phyloP scores from a whole-genome alignment of 2,797 vertebrate genomes.

The Coluber constrictor region DNA sequence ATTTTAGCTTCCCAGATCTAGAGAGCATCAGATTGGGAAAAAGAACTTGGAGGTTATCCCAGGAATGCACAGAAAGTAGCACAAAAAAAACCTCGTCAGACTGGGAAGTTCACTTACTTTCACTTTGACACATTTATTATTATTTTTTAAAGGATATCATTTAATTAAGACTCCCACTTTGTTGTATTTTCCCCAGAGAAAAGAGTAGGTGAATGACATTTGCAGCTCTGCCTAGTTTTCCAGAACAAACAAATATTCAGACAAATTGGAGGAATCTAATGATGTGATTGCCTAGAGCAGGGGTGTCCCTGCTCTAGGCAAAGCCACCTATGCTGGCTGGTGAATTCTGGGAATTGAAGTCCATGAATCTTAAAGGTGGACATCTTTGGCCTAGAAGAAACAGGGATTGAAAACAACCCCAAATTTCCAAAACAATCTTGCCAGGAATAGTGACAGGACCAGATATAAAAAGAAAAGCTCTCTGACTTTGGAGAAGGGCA shows the following conservation, averaged over 20 bases:
- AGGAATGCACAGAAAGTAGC: not conserved
- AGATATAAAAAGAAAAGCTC: constrained; percentile 43
- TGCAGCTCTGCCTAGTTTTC: constrained; percentile 64
- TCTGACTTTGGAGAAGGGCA: constrained; percentile 14
- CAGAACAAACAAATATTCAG: constrained; percentile 68
- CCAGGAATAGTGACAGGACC: constrained; percentile 46
- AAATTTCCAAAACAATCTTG: constrained; percentile 55
- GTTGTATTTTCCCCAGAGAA: constrained; percentile 66
- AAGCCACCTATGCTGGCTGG: too few species aligned
- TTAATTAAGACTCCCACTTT: constrained; percentile 63
- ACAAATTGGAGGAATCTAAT: constrained; percentile 64
- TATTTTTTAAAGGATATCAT: constrained; percentile 45
- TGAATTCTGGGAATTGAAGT: not conserved
- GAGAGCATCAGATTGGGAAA: not conserved
- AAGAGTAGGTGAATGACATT: constrained; percentile 65
- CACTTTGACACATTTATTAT: not conserved
- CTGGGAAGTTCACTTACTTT: constrained; percentile 60
- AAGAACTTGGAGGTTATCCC: not conserved
- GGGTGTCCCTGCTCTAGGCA: not conserved
- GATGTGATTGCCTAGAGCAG: constrained; percentile 62
- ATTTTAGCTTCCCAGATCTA: not conserved
- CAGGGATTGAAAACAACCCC: constrained; percentile 55
- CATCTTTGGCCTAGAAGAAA: constrained; percentile 44
- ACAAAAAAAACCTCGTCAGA: constrained; percentile 33
- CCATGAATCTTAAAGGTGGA: not conserved